These are phyloP conservation scores for Melanotaenia maccullochi DNA, from an alignment of 2,797 vertebrate genomes.

Conservation along the genomic window DNA sequence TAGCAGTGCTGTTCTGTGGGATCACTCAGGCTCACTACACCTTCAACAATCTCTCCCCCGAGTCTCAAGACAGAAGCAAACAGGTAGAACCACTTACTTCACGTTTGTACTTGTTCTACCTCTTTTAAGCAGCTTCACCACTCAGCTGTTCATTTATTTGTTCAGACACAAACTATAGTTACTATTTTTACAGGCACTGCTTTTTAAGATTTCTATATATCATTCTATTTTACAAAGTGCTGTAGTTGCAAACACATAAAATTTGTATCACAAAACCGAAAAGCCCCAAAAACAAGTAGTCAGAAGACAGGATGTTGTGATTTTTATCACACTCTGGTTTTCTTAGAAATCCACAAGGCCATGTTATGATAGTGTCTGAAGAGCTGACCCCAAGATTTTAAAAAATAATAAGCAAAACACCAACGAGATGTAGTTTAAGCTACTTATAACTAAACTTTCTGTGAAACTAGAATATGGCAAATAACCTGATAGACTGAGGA, in stretches of 20 bases:
- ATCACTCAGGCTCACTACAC: slow-evolving; percentile 99
- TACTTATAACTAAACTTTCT: neutral
- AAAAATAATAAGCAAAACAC: neutral
- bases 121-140: neutral
- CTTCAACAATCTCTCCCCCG: slow-evolving; percentile 94
- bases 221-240: neutral
- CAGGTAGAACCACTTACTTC: slow-evolving; percentile 81
- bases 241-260: too few relatives aligned
- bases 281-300: neutral
- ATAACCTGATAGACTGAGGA: neutral
- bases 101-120: neutral
- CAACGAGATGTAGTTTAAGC: neutral
- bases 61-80: slow-evolving; percentile 94
- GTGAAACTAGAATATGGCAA: neutral
- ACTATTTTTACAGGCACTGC: neutral
- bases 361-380: neutral
- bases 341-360: slow-evolving; percentile 18
- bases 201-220: neutral
- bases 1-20: slow-evolving; percentile 96
- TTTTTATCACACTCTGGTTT: neutral
- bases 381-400: neutral
- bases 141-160: too few relatives aligned
- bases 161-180: neutral
- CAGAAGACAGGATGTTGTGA: slow-evolving; percentile 20
- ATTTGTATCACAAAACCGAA: neutral